Evolutionary conservation across 2,113 vertebrate species (phyloP).

Genomic region (Eolophus roseicapilla): DNA sequence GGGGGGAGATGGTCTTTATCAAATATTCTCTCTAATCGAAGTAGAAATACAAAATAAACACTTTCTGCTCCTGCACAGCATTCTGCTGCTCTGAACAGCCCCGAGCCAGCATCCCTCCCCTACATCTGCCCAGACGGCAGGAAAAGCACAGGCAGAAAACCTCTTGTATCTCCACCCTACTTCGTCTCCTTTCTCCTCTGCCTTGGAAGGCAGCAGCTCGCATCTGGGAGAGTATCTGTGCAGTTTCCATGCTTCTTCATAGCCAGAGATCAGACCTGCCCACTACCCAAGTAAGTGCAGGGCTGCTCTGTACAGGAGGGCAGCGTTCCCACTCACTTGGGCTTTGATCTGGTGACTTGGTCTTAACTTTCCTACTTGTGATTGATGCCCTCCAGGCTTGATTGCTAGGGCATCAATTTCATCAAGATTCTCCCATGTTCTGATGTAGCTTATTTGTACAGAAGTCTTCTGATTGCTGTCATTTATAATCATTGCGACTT

Average conservation of each 20-base stretch:
- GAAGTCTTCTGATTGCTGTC: neutral
- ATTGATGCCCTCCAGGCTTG: neutral
- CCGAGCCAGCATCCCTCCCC: neutral
- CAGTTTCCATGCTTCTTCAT: neutral
- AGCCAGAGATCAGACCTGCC: neutral
- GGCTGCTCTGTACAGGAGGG: neutral
- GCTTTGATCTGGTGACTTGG: neutral
- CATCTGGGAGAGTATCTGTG: neutral
- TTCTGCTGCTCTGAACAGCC: neutral
- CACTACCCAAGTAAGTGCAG: neutral
- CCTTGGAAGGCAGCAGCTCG: neutral
- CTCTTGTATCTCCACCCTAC: neutral
- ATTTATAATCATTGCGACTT: neutral
- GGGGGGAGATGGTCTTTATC: neutral
- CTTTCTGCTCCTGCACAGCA: neutral
- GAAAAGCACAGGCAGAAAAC: neutral
- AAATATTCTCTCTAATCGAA: neutral
- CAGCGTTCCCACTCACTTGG: neutral
- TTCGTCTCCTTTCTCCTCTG: neutral
- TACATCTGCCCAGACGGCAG: fast-evolving
- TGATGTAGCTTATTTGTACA: neutral
- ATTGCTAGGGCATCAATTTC: neutral
- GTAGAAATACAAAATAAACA: neutral
- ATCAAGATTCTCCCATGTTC: neutral
- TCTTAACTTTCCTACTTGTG: neutral